Evolutionary conservation across 2,113 vertebrate genomes (phyloP).

Genomic region (Perca fluviatilis): DNA sequence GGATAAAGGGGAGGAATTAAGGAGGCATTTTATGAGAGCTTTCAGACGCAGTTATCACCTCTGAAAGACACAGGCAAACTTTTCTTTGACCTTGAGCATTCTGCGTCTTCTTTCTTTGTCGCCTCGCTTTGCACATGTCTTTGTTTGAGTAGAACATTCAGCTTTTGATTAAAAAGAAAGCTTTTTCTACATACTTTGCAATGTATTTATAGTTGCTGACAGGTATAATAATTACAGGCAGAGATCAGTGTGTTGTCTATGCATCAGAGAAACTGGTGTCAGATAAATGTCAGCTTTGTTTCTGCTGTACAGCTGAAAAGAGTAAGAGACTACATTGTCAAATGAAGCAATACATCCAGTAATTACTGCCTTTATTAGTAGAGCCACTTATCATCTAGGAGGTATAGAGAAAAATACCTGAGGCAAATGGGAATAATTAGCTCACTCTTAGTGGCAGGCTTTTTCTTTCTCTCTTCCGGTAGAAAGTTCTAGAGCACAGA

Average conservation of each 20-base stretch:
- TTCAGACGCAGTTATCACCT: constrained; percentile 70
- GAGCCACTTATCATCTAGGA: constrained; percentile 51
- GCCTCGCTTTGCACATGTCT: background rate
- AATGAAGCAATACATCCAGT: constrained; percentile 57
- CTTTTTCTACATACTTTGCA: constrained; percentile 1
- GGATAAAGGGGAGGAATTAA: constrained; percentile 77
- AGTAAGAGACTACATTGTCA: constrained; percentile 39
- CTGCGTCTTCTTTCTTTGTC: constrained; percentile 3
- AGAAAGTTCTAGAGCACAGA: constrained; percentile 33
- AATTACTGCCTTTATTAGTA: constrained; percentile 59
- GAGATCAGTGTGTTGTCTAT: constrained; percentile 6
- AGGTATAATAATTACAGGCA: constrained; percentile 39
- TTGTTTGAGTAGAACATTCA: constrained; percentile 13
- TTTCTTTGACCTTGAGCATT: constrained; percentile 72
- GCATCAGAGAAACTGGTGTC: constrained; percentile 32
- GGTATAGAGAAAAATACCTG: constrained; percentile 44
- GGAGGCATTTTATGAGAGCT: constrained; percentile 76
- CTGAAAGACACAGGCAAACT: constrained; percentile 68
- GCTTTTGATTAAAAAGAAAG: constrained; percentile 3
- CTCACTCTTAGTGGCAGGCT: constrained; percentile 40
- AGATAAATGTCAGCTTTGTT: constrained; percentile 51
- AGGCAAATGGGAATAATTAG: constrained; percentile 68
- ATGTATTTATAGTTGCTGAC: constrained; percentile 12
- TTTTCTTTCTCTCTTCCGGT: constrained; percentile 37
- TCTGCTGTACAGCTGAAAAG: constrained; percentile 21